Base-by-base conservation (phyloP, 2,888 invertebrate species). In the Acrobasis repandana region DNA sequence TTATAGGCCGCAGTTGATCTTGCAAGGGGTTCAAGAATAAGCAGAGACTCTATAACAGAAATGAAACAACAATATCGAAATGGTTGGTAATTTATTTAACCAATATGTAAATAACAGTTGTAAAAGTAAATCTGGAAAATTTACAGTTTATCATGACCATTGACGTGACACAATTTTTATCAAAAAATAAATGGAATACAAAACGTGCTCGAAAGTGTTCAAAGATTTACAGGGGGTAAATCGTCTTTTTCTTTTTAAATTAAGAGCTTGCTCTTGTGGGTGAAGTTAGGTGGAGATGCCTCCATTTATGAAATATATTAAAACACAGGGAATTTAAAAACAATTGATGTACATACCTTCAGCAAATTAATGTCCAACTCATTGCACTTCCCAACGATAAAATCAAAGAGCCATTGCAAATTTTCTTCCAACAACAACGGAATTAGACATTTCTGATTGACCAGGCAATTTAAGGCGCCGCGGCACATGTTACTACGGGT, bases 301-400 rank as follows among this genome's bases (percentile, higher is more conserved):
- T 52, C 15, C 51, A 33, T 14, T n/a, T 28, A 28, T 20, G 2
- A 28, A 28, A 28, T 6, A 5, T 28, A 28, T 28, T 28, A 28
- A 28, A 28, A 1, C 28, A 28, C 2, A 28, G 5, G n/a, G 11
- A 43, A 43, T n/a, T 10, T 43, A 14, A 14, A 43, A 1, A 2
- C 2, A 43, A 0, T n/a, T 43, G 1, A 9, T 52, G 10, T 18
- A 11, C 47, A 74, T 80, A 94, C 94, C 90, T 94, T 93, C 60
- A 94, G 83, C 70, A 94, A 85, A 60, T 82, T 85, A 16, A 88
- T 88, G 72, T 93, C 93, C 63, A 94, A 91, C 48, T 86, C 80
- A 46, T 88, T 78, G 58, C 94, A 89, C 67, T 93, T 92, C 38
- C 88, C 87, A 38, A 86, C 80, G 28, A 94, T 84, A 73, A 92